Evolutionary conservation across 2,888 invertebrate species (phyloP), one percentile per base, ranked within the genome.

Genomic region (Helobdella robusta): DNA sequence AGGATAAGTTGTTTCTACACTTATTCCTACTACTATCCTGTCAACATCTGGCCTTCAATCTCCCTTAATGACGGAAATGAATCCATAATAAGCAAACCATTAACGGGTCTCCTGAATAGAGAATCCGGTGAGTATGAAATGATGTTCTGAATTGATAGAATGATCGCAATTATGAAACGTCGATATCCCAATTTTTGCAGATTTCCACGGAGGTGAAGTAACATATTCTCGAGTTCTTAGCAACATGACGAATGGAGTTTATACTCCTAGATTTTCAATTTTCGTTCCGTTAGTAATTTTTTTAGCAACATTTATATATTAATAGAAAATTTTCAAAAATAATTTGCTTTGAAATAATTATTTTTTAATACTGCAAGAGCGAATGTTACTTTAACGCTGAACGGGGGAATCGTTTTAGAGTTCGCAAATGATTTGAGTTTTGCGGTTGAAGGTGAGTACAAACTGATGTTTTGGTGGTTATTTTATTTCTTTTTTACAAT

Each of bases 151-250:
- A n/a, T n/a, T n/a, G n/a, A n/a, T n/a, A n/a, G n/a, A n/a, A n/a
- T n/a, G n/a, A n/a, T n/a, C n/a, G n/a, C n/a, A n/a, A n/a, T n/a
- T n/a, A n/a, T 32, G 3, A 11, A 28, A 58, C 28, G 11, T 58
- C 8, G 32, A 32, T 15, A 2, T 2, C 1, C 32, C 32, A 32
- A 34, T 58, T 28, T 58, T 32, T 32, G 35, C 32, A 11, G 18
- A 20, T 5, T 18, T 20, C 11, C 23, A 58, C 20, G 63, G 63
- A n/a, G 63, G 63, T 5, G 63, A 63, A 52, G 52, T 52, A 23
- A 25, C 34, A 32, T 52, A 35, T 28, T 32, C 63, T n/a, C 32
- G 28, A 20, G 18, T 23, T 25, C 34, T 48, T 50, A 34, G 28
- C 23, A 20, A 48, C 6, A 23, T 15, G 15, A 32, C 50, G 15